Conservation (phyloP, 2,113 vertebrate species). For the Pangasianodon gigas region DNA sequence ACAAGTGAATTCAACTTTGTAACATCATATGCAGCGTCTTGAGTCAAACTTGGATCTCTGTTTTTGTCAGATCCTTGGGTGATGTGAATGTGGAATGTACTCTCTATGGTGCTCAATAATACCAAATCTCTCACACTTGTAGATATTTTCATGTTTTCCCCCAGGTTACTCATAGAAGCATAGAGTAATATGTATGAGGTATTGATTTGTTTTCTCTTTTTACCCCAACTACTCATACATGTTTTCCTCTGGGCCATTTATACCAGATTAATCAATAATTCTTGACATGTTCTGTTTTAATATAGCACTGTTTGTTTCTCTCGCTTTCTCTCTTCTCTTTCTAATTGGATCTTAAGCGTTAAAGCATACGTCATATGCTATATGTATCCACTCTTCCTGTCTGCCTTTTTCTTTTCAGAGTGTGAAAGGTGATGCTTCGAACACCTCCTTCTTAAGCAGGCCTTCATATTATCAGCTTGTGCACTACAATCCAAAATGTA, state of each 20-base stretch:
- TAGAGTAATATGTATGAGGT: not conserved
- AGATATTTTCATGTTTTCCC: not conserved
- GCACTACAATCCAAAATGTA: conserved; percentile 62
- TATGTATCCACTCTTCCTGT: conserved; percentile 37
- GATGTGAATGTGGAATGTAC: conserved; percentile 62
- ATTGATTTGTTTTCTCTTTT: not conserved
- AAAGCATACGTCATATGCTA: not conserved
- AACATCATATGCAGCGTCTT: conserved; percentile 37
- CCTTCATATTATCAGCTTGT: conserved; percentile 64
- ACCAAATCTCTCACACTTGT: conserved; percentile 54
- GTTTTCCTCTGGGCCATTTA: not conserved
- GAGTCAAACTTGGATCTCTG: conserved; percentile 27
- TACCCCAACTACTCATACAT: not conserved
- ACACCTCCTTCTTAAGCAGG: conserved; percentile 54
- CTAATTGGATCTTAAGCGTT: not conserved
- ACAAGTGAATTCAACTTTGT: conserved; percentile 12
- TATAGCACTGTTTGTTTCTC: conserved; percentile 12
- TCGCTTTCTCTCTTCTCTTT: conserved; percentile 43
- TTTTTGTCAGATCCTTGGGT: conserved; percentile 22
- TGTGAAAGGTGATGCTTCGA: conserved; percentile 53
- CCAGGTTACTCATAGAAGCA: not conserved
- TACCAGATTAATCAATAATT: not conserved
- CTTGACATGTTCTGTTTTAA: not conserved
- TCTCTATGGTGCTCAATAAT: conserved; percentile 65
- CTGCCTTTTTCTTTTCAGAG: conserved; percentile 17